phyloP scores from a whole-genome alignment of 2,113 vertebrate genomes.

The Tiliqua scincoides region DNA sequence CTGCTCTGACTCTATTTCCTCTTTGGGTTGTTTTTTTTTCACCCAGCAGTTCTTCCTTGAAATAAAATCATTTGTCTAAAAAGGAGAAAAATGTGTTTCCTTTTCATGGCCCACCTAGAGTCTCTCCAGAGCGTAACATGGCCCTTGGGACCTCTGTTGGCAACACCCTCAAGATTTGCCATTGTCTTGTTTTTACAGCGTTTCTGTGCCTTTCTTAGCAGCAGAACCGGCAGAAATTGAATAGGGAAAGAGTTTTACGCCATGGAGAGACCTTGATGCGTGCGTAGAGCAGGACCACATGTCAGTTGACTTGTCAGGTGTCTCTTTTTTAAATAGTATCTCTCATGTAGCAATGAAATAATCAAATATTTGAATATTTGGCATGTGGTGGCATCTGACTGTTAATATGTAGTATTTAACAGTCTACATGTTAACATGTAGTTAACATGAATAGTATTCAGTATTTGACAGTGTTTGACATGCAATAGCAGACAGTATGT shows the following conservation, averaged over 20 bases:
- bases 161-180: not conserved
- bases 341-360: no score
- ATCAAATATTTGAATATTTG: no score
- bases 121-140: not conserved
- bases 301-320: no score
- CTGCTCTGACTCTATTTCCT: not conserved
- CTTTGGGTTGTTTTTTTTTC: not conserved
- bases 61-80: conserved; percentile 4
- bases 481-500: not conserved
- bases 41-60: not conserved
- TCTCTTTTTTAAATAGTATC: no score
- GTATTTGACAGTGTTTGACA: not conserved
- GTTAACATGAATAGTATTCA: not conserved
- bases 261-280: not conserved
- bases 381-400: not conserved
- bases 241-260: not conserved
- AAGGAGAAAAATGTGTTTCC: conserved; percentile 1
- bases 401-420: not conserved
- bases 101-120: not conserved
- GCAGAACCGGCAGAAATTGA: not conserved
- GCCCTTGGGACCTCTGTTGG: not conserved
- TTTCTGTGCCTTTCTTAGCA: not conserved
- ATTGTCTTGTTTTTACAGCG: not conserved
- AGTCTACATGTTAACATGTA: not conserved
- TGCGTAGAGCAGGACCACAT: no score